Conservation (phyloP, 2,888 invertebrate species). For the Neoitamus cyanurus region DNA sequence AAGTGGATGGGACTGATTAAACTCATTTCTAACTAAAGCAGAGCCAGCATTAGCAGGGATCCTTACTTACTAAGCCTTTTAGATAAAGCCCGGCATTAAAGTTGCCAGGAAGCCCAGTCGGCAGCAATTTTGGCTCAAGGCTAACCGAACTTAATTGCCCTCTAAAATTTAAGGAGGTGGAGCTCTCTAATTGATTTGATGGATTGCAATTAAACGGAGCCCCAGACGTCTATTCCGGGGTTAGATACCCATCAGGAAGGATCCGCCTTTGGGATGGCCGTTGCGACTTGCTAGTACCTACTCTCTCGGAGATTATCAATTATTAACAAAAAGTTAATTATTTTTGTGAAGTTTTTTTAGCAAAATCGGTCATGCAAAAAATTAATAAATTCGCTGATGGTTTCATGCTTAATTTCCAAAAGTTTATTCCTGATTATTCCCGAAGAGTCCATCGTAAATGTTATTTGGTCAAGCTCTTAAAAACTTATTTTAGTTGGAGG, state of each 20-base stretch:
- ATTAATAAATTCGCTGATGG: too few species aligned
- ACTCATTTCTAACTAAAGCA: conserved; percentile 46
- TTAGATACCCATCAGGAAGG: neutral
- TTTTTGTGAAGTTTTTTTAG: too few species aligned
- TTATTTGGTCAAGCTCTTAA: too few species aligned
- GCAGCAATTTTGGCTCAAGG: conserved; percentile 44
- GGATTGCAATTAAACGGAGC: conserved; percentile 9
- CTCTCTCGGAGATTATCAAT: too few species aligned
- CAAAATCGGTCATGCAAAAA: too few species aligned
- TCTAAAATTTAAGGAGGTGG: conserved; percentile 39
- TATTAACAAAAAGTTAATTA: too few species aligned
- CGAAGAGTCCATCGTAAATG: too few species aligned
- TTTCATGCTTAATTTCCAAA: too few species aligned
- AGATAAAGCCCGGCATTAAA: conserved; percentile 50
- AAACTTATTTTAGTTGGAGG: too few species aligned
- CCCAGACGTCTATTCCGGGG: neutral
- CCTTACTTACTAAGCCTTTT: conserved; percentile 50
- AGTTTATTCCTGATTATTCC: too few species aligned
- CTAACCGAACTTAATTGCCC: conserved; percentile 40
- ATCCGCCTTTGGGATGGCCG: neutral
- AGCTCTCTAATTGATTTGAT: conserved; percentile 39
- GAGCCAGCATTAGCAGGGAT: conserved; percentile 47
- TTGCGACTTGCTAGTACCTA: too few species aligned
- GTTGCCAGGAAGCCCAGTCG: conserved; percentile 13
- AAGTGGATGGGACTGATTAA: conserved; percentile 50